These are phyloP conservation scores for Daboia siamensis DNA, from an alignment of 2,113 vertebrate genomes.

Conservation along the genomic window DNA sequence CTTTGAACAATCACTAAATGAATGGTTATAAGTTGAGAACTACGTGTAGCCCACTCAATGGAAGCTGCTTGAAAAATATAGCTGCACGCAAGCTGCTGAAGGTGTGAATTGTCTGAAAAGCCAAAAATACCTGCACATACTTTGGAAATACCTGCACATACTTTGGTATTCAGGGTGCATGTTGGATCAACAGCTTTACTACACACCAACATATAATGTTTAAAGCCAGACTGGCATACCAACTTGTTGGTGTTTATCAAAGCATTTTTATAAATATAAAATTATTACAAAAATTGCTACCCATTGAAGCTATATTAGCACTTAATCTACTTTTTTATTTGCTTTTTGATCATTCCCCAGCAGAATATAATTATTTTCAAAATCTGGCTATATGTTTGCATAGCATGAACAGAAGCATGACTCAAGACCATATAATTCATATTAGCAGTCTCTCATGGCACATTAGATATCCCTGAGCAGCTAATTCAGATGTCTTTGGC, in stretches of 20 bases:
- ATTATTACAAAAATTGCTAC: background rate
- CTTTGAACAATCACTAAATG: background rate
- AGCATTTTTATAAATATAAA: background rate
- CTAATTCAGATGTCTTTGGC: background rate
- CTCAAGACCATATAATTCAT: background rate
- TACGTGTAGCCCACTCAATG: background rate
- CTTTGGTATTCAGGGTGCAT: background rate
- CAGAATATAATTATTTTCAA: background rate
- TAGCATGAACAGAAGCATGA: background rate
- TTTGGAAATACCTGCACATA: background rate
- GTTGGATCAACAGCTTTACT: background rate
- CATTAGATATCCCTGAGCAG: background rate
- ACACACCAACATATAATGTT: background rate
- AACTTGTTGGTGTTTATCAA: background rate
- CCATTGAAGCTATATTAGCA: background rate
- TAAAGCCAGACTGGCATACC: background rate
- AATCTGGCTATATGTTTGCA: background rate
- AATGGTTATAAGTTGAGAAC: background rate
- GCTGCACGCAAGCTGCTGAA: background rate
- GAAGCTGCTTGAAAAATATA: background rate
- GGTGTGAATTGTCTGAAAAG: background rate
- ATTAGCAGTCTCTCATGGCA: no score
- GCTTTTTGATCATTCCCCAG: background rate
- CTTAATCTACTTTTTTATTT: background rate
- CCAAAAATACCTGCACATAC: background rate